These are phyloP conservation scores for Bembecia ichneumoniformis DNA, from an alignment of 2,888 invertebrate species.

Conservation along the genomic window DNA sequence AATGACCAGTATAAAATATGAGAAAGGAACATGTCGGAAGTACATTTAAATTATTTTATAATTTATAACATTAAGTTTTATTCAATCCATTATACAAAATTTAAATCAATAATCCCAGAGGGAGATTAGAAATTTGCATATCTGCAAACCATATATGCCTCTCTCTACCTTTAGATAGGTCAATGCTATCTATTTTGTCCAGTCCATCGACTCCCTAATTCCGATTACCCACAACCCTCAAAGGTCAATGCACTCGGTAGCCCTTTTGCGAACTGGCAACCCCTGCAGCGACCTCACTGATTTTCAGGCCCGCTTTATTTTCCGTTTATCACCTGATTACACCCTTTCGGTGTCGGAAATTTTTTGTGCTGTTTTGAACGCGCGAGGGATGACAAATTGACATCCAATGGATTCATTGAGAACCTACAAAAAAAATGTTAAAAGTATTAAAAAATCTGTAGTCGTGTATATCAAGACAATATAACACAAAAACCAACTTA, in stretches of 20 bases:
- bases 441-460: not conserved
- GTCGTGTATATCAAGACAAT: no score
- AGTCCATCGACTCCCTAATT: constrained; percentile 41
- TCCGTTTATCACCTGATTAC: constrained; percentile 46
- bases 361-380: constrained; percentile 1
- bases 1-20: no score
- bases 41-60: no score
- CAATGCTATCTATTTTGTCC: constrained; percentile 40
- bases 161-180: constrained; percentile 7
- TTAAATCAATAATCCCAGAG: not conserved
- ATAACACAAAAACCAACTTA: no score
- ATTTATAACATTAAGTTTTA: no score
- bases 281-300: constrained; percentile 6
- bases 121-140: not conserved
- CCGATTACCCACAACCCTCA: constrained; percentile 26
- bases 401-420: not conserved
- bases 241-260: constrained; percentile 50
- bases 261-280: constrained; percentile 27
- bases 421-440: not conserved
- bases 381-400: not conserved
- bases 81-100: not conserved
- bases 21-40: no score
- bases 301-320: constrained; percentile 37
- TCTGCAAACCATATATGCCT: not conserved
- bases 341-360: constrained; percentile 10